Percentiles rank a stretch among this genome's conserved stretches.
Conservation (phyloP, 2,797 vertebrate genomes). For the Acestrorhynchus altus region DNA sequence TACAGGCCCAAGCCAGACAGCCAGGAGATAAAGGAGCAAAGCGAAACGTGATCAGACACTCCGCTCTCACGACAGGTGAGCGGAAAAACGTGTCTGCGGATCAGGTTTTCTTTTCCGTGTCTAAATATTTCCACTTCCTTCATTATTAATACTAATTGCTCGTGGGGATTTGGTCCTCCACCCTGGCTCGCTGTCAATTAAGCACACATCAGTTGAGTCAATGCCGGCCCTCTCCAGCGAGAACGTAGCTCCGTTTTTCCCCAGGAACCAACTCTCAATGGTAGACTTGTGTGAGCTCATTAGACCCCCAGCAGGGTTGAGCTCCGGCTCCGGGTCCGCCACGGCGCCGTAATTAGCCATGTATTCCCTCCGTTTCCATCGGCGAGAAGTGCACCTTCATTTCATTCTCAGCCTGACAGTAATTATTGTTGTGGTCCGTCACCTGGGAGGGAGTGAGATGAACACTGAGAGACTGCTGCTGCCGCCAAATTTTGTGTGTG, state of each 20-base stretch:
- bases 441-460: slow-evolving; percentile 64
- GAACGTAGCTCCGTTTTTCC: slow-evolving; percentile 42
- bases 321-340: slow-evolving; percentile 70
- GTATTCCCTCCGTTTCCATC: slow-evolving; percentile 54
- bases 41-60: slow-evolving; percentile 58
- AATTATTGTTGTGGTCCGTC: slow-evolving; percentile 80
- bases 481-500: not conserved
- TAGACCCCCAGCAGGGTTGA: slow-evolving; percentile 74
- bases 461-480: slow-evolving; percentile 61
- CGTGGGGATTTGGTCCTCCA: slow-evolving; percentile 67
- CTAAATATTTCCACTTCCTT: slow-evolving; percentile 69
- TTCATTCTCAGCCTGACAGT: slow-evolving; percentile 72
- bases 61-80: slow-evolving; percentile 63
- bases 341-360: slow-evolving; percentile 79
- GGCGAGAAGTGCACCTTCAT: slow-evolving; percentile 69
- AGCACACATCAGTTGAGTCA: slow-evolving; percentile 77
- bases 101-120: slow-evolving; percentile 59
- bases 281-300: slow-evolving; percentile 81
- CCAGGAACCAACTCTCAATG: slow-evolving; percentile 80
- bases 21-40: slow-evolving; percentile 1
- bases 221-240: slow-evolving; percentile 71
- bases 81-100: slow-evolving; percentile 55
- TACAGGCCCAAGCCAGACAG: not conserved
- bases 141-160: slow-evolving; percentile 76
- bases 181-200: slow-evolving; percentile 77